A percentile compares a stretch with the other conserved stretches of the same genome.
Conservation (phyloP, 1,140 invertebrate species). For the Drosophila equinoxialis region DNA sequence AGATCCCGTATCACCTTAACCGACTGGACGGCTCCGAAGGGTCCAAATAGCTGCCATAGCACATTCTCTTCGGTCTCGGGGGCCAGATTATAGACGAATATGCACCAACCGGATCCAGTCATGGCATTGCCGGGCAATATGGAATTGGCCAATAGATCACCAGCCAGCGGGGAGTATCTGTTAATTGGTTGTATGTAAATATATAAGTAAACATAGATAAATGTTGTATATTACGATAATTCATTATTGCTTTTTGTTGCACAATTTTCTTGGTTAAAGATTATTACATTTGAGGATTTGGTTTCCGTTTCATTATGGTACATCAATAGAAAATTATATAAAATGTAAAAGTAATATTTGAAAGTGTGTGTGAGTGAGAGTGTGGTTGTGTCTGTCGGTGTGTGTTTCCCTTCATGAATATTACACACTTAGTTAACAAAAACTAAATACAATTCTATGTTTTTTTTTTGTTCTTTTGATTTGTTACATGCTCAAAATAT, state of each 20-base stretch:
- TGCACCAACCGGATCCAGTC: constrained; percentile 92
- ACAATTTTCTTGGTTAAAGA: neutral
- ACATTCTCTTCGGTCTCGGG: constrained; percentile 96
- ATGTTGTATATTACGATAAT: neutral
- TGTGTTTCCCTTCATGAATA: neutral
- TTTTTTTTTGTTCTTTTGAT: neutral
- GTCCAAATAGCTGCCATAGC: constrained; percentile 96
- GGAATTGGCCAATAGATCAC: constrained; percentile 86
- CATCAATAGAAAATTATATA: constrained; percentile 1
- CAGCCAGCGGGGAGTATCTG: constrained; percentile 89
- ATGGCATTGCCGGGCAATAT: constrained; percentile 90
- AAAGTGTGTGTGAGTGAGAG: neutral
- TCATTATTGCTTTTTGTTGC: neutral
- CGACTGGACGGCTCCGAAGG: constrained; percentile 95
- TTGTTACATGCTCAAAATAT: constrained; percentile 6
- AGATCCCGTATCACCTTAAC: constrained; percentile 95
- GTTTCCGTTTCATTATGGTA: neutral
- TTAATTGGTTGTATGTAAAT: constrained; percentile 20
- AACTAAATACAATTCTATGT: neutral
- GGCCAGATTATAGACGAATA: constrained; percentile 96
- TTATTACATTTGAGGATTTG: neutral
- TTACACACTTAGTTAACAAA: constrained; percentile 1
- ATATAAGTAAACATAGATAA: constrained; percentile 4
- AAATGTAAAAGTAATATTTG: neutral
- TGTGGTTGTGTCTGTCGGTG: neutral